Percentiles rank a stretch among this genome's conserved stretches.
Evolutionary conservation across 1,140 invertebrate genomes (phyloP).

Genomic region (Apis cerana): DNA sequence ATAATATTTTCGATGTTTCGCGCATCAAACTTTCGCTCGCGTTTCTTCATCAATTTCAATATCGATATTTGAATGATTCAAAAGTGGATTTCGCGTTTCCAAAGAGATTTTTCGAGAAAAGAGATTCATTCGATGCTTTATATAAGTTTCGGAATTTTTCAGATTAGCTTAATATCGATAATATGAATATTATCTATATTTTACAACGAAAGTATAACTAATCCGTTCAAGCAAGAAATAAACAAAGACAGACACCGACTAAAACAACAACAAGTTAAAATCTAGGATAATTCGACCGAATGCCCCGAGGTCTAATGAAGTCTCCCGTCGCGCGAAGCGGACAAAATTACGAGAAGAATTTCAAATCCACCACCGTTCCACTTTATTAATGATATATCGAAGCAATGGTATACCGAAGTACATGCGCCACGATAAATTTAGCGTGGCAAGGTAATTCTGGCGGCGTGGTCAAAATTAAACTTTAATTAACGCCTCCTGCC

Average conservation of each 20-base stretch:
- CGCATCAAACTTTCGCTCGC: no score
- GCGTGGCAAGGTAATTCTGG: conserved; percentile 58
- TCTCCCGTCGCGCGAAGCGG: conserved; percentile 1
- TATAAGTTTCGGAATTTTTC: no score
- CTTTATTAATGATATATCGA: conserved; percentile 61
- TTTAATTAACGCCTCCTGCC: conserved; percentile 68
- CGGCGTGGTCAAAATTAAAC: conserved; percentile 66
- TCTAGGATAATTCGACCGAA: conserved; percentile 15
- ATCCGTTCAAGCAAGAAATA: neutral
- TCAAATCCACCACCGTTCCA: neutral
- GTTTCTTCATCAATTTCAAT: no score
- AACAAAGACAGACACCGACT: neutral
- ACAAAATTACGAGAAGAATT: conserved; percentile 15
- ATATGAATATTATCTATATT: neutral
- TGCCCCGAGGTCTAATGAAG: conserved; percentile 1
- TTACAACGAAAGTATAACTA: neutral
- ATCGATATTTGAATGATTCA: no score
- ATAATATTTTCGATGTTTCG: no score
- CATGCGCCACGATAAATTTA: conserved; percentile 62
- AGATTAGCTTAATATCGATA: no score
- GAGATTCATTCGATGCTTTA: no score
- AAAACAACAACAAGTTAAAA: neutral
- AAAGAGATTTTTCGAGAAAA: no score
- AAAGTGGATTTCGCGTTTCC: no score
- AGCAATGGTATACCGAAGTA: conserved; percentile 33